These are phyloP conservation scores for Dromococcyx pavoninus DNA, from an alignment of 2,797 vertebrate species.

Conservation along the genomic window DNA sequence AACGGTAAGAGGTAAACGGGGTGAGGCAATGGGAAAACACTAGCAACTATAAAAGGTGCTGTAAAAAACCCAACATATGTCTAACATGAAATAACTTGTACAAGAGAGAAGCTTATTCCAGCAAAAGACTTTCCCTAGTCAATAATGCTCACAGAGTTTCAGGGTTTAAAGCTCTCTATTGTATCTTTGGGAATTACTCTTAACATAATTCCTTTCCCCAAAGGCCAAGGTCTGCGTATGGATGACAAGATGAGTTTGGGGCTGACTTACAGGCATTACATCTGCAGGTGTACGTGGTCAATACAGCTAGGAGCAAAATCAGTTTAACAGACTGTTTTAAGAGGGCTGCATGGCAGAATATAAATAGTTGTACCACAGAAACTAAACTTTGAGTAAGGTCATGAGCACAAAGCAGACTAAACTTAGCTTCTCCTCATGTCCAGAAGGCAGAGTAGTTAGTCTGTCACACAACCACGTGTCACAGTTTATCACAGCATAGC, in stretches of 20 bases:
- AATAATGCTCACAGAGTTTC: accelerated
- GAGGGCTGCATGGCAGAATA: neutral
- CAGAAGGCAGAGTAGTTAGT: neutral
- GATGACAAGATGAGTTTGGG: accelerated
- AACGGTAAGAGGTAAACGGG: neutral
- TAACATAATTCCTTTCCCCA: accelerated
- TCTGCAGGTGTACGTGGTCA: accelerated
- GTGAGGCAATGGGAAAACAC: neutral
- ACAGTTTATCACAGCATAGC: neutral
- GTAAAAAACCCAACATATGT: neutral
- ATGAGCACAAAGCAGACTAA: neutral
- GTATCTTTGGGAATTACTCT: accelerated
- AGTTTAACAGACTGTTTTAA: neutral
- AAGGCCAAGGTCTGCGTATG: neutral
- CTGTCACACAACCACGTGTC: accelerated
- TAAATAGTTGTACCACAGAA: neutral
- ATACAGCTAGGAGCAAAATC: neutral
- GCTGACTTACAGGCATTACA: accelerated
- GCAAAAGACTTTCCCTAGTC: neutral
- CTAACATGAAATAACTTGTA: neutral
- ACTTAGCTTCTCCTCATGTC: no score
- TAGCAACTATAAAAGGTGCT: neutral
- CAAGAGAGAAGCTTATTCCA: neutral
- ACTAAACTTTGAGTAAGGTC: neutral
- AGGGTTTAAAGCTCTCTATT: neutral